These are phyloP conservation scores for Drosophila miranda DNA, from an alignment of 1,140 invertebrate genomes.

Conservation along the genomic window DNA sequence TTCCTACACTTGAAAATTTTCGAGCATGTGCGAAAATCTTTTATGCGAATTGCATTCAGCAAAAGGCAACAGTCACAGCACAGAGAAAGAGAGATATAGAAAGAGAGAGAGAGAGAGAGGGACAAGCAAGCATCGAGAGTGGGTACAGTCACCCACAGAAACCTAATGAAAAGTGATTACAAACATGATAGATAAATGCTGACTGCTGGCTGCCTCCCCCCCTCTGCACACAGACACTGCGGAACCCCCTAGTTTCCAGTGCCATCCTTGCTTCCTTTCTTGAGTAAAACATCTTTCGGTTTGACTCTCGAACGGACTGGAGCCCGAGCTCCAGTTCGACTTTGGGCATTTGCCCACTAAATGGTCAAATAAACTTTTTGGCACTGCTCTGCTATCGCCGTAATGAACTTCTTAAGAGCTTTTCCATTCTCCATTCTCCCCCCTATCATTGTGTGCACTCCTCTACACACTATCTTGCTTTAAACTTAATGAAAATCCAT, in stretches of 20 bases:
- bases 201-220: not conserved
- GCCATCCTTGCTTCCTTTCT: constrained; percentile 40
- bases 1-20: constrained; percentile 75
- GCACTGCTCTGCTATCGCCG: constrained; percentile 71
- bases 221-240: constrained; percentile 26
- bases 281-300: constrained; percentile 71
- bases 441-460: not conserved
- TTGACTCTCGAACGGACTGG: constrained; percentile 16
- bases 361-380: constrained; percentile 80
- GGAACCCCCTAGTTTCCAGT: not conserved
- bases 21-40: constrained; percentile 79
- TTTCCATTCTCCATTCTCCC: constrained; percentile 32
- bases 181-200: constrained; percentile 80
- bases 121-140: not conserved
- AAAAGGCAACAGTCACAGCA: constrained; percentile 55
- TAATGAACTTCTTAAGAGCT: constrained; percentile 81
- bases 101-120: not conserved
- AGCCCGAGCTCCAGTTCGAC: too few relatives aligned
- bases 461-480: constrained; percentile 24
- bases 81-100: not conserved
- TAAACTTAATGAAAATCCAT: constrained; percentile 77
- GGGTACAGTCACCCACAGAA: constrained; percentile 47
- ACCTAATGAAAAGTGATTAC: constrained; percentile 81
- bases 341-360: constrained; percentile 56
- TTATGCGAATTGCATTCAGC: constrained; percentile 76